Percentiles rank a stretch among this genome's conserved stretches.
These are phyloP conservation scores for Odocoileus virginianus DNA, from an alignment of 2,113 vertebrate genomes.

Conservation along the genomic window DNA sequence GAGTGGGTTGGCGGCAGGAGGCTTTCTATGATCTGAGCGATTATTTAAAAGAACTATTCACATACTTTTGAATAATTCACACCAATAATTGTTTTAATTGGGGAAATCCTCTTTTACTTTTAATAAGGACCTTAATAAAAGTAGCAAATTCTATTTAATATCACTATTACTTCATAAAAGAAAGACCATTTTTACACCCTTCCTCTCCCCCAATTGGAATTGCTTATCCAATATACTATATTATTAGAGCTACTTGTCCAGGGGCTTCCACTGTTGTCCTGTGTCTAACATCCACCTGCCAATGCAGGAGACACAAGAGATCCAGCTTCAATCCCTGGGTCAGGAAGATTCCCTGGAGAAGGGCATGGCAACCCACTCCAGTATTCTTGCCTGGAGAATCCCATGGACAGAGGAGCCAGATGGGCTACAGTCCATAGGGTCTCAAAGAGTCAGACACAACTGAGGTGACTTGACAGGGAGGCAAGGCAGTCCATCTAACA, in stretches of 20 bases:
- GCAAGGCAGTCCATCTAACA: not conserved
- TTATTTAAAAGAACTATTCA: not conserved
- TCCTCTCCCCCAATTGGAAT: not conserved
- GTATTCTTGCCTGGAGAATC: not conserved
- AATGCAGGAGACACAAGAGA: not conserved
- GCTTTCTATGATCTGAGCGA: not conserved
- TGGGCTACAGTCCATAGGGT: not conserved
- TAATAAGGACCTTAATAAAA: not conserved
- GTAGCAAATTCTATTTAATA: not conserved
- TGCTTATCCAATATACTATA: not conserved
- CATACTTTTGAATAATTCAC: not conserved
- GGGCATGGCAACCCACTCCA: not conserved
- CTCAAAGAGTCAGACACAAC: not conserved
- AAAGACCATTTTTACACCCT: not conserved
- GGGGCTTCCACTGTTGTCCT: not conserved
- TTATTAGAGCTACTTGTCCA: not conserved
- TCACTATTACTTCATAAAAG: not conserved
- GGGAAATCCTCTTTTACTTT: not conserved
- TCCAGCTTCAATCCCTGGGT: not conserved
- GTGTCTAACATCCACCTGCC: not conserved
- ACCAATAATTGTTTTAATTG: not conserved
- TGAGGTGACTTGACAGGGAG: not conserved
- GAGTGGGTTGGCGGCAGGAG: not conserved
- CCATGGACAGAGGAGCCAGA: not conserved
- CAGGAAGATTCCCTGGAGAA: not conserved